These are phyloP conservation scores for Micrastur ruficollis DNA, from an alignment of 2,797 vertebrate genomes.

Conservation along the genomic window DNA sequence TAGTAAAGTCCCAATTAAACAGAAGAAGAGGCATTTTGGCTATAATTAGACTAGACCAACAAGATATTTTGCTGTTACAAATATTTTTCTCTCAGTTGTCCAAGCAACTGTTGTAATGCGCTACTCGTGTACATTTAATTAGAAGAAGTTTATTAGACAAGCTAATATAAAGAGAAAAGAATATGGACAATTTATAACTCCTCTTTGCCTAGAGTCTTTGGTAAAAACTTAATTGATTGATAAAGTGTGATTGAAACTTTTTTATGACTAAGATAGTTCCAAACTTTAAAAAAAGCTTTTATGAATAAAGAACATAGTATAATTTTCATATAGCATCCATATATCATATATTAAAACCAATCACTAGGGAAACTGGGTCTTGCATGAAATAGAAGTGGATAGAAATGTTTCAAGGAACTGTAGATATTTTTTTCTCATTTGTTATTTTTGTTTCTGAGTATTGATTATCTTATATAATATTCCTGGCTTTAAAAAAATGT, in stretches of 20 bases:
- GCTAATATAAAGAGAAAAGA: not conserved
- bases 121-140: not conserved
- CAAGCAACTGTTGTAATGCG: not conserved
- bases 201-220: not conserved
- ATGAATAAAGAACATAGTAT: not conserved
- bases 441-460: not conserved
- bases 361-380: not conserved
- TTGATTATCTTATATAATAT: not conserved
- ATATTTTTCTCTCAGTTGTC: not conserved
- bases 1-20: not conserved
- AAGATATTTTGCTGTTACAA: not conserved
- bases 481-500: not conserved
- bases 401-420: not conserved
- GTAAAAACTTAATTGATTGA: not conserved
- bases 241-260: not conserved
- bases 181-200: not conserved
- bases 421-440: not conserved
- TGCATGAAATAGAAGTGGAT: not conserved
- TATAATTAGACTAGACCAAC: fast-evolving
- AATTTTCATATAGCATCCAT: not conserved
- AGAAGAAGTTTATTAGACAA: not conserved
- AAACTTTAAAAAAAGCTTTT: not conserved
- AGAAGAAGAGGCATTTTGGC: not conserved
- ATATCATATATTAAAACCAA: not conserved
- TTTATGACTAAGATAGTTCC: not conserved